Base-by-base conservation (phyloP, 2,113 vertebrate genomes). In the Protomyctophum bolini region DNA sequence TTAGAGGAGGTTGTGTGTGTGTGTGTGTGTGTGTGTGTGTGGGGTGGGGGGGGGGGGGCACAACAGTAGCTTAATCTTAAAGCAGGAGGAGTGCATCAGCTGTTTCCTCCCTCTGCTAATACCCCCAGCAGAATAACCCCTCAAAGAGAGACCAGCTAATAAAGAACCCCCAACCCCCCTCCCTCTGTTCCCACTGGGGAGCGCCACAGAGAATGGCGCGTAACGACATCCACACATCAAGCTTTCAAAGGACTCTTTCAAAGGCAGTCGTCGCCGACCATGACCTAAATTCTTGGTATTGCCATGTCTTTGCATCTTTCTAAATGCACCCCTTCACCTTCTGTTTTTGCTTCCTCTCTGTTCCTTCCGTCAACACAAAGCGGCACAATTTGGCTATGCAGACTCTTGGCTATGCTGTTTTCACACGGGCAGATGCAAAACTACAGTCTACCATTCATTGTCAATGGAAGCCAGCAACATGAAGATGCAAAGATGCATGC, bases 271-370 rank as follows among this genome's bases (percentile, higher is more conserved):
- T 82, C 59, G n/a, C 71, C 70, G 77, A 48, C 15, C 11, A 61
- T 87, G 88, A 91, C 88, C 90, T 82, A 84, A 86, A 86, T 91
- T 86, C 77, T 8, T 62, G 46, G 68, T 63, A 73, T 87, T 79
- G 72, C 80, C 63, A 68, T 84, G 75, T 86, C 78, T 67, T 61
- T 73, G 72, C 73, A 69, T 80, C n/a, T n/a, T n/a, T n/a, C 84
- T 81, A 68, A 67, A 73, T 66, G 66, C 61, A 10, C 46, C 50
- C 61, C 50, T 49, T 64, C 45, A 57, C 70, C 75, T 76, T 41
- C 33, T 6, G 3, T 6, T 4, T 41, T 41, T 41, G 33, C 33
- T 41, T 41, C 33, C 33, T 41, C 33, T 41, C 33, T 41, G 33
- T 41, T 41, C 33, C 2, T 41, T 41, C 33, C 33, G 33, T 41